Conservation (phyloP, 2,888 invertebrate species). For the Thymelicus sylvestris region DNA sequence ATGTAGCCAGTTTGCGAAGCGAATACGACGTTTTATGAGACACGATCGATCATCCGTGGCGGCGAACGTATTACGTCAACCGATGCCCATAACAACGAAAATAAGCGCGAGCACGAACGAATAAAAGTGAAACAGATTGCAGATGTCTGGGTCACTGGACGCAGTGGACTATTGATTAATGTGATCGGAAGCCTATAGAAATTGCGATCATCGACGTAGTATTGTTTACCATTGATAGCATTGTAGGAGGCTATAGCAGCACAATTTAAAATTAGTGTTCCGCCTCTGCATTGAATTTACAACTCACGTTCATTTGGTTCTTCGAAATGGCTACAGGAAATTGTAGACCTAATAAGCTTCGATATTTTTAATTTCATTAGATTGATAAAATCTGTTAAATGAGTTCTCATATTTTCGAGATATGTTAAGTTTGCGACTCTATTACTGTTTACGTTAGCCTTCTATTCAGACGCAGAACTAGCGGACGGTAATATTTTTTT, state of each 20-base stretch:
- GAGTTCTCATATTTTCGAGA: no score
- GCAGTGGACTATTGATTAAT: slow-evolving; percentile 49
- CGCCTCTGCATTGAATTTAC: not conserved
- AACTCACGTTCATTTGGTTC: not conserved
- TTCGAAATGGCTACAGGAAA: not conserved
- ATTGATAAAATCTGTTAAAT: not conserved
- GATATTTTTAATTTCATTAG: no score
- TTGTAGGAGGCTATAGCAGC: not conserved
- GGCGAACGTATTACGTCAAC: slow-evolving; percentile 32
- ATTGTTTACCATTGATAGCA: not conserved
- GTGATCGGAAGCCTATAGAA: slow-evolving; percentile 10
- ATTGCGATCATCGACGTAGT: not conserved
- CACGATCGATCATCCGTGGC: slow-evolving; percentile 30
- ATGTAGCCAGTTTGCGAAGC: slow-evolving; percentile 11
- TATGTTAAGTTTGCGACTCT: no score
- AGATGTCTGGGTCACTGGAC: slow-evolving; percentile 64
- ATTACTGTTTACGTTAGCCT: no score
- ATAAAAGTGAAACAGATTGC: slow-evolving; percentile 53
- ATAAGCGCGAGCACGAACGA: slow-evolving; percentile 32
- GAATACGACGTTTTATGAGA: slow-evolving; percentile 25
- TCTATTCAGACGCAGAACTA: no score
- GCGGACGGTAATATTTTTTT: no score
- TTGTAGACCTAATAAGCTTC: no score
- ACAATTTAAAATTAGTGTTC: not conserved
- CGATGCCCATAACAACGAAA: slow-evolving; percentile 29